Evolutionary conservation across 2,888 invertebrate species (phyloP).

Genomic region (Strigamia transsilvanica): DNA sequence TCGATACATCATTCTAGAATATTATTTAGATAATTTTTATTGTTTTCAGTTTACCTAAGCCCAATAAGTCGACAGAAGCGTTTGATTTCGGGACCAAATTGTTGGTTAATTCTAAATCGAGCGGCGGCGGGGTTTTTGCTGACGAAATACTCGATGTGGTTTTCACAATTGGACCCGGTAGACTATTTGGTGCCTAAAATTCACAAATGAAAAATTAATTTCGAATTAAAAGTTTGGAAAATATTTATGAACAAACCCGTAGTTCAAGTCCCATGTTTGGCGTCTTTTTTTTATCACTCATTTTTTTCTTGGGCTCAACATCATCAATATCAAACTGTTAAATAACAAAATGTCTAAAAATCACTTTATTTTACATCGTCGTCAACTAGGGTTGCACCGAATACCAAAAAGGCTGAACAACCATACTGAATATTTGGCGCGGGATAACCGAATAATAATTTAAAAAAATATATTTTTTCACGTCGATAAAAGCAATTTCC

Average conservation of each 20-base stretch:
- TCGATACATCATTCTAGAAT: background rate
- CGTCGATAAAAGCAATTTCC: too few species aligned
- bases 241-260: background rate
- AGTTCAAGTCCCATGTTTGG: background rate
- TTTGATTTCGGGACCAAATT: background rate
- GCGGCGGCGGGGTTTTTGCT: background rate
- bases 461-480: too few species aligned
- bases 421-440: too few species aligned
- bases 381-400: too few species aligned
- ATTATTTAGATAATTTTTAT: too few species aligned
- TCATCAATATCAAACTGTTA: background rate
- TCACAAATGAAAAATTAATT: background rate
- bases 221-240: too few species aligned
- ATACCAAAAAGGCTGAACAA: too few species aligned
- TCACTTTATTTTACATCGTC: too few species aligned
- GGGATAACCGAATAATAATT: too few species aligned
- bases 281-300: background rate
- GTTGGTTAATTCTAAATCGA: background rate
- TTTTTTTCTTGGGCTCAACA: slow-evolving; percentile 5
- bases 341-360: background rate
- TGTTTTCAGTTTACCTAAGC: slow-evolving; percentile 18
- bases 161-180: background rate
- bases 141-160: background rate
- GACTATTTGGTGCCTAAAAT: background rate
- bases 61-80: background rate